Evolutionary conservation across 2,888 invertebrate genomes (phyloP), one percentile per base, ranked within the genome.

Genomic region (Amblyjoppa proteus): DNA sequence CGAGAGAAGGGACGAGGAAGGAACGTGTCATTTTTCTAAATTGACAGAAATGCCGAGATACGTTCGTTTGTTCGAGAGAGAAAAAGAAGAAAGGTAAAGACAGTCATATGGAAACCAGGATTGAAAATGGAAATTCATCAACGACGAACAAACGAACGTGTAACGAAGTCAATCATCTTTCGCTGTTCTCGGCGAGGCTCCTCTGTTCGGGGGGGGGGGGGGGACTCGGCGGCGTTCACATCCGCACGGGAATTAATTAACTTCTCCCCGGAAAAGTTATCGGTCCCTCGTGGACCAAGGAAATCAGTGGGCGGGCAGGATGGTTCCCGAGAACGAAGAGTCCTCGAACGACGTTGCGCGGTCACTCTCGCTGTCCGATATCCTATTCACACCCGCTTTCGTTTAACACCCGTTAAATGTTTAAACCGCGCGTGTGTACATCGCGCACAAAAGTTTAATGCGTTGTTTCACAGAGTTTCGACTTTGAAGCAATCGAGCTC

Each of bases 141-240:
- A 61, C 79, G 77, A 38, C 75, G 84, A 79, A 83, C 81, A 86
- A 87, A 87, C 86, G 84, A 87, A 86, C 86, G 83, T 81, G 81
- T 85, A 87, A 88, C 85, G 86, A 87, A 88, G 86, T 86, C 85
- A 85, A 87, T 85, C 77, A 84, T 88, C 82, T 88, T 85, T 79
- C 75, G 69, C 81, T 83, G 81, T 86, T 88, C 81, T 81, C 53
- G 83, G 51, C 20, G 61, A 64, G 31, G 51, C 78, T 69, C 20
- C 73, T 73, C 51, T 34, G 66, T 13, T 25, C 45, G 7, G 58
- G 68, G 53, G 38, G 58, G 53, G 38, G 68, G 7, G 58, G 68
- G 53, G 38, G 58, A 64, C 31, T 34, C 70, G 74, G 66, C 16
- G 31, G 31, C 13, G 20, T 64, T 53, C 74, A 76, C 69, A 77